phyloP scores from a whole-genome alignment of 1,140 invertebrate genomes.

The Hylaeus volcanicus region DNA sequence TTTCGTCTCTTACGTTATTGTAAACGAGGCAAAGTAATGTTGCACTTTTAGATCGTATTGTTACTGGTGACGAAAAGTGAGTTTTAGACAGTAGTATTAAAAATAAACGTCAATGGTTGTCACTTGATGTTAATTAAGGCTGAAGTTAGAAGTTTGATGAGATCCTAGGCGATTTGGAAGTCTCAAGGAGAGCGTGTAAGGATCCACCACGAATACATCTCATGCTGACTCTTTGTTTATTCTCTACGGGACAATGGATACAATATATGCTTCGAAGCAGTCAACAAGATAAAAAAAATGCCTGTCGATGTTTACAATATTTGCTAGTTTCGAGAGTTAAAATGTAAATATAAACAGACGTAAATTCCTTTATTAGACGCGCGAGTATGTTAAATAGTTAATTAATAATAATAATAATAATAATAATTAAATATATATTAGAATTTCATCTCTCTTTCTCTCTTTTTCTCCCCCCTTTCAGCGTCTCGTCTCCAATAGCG shows the following conservation, averaged over 20 bases:
- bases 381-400: constrained; percentile 59
- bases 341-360: not conserved
- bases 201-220: not conserved
- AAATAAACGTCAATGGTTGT: too few species aligned
- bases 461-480: constrained; percentile 13
- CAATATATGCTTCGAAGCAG: constrained; percentile 40
- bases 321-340: constrained; percentile 5
- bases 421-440: constrained; percentile 69
- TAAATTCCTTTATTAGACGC: constrained; percentile 30
- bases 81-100: too few species aligned
- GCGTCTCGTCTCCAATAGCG: constrained; percentile 16
- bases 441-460: constrained; percentile 53
- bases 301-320: not conserved
- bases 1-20: too few species aligned
- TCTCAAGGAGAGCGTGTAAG: too few species aligned
- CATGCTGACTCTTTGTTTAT: constrained; percentile 50
- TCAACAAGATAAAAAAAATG: constrained; percentile 36
- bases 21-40: too few species aligned
- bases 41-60: too few species aligned
- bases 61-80: too few species aligned
- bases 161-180: too few species aligned
- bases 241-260: constrained; percentile 55
- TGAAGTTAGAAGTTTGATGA: too few species aligned
- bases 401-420: constrained; percentile 50
- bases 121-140: too few species aligned